Evolutionary conservation across 2,888 invertebrate species (phyloP), one percentile per base, ranked within the genome.

Genomic region (Hyppa rectilinea): DNA sequence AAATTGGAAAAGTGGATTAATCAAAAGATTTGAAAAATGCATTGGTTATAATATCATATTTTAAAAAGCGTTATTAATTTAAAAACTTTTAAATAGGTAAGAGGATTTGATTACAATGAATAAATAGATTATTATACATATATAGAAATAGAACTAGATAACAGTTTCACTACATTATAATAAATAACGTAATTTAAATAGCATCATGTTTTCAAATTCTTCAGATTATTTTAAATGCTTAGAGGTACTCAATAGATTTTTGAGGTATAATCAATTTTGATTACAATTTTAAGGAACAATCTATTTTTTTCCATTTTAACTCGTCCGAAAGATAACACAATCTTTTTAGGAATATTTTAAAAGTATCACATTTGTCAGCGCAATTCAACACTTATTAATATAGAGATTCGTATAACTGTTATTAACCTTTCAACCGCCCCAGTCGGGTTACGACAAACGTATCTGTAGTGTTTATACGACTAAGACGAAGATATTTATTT

Each of bases 121-220:
- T 72, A 62, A 61, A 53, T 53, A 17, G 2, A 36, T 55, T 43
- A 17, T n/a, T n/a, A n/a, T n/a, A n/a, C n/a, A 29, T 38, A 66
- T 9, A 31, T n/a, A 49, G 0, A 29, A 56, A 47, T 74, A 72
- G 6, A 74, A 74, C 43, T 72, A 74, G 55, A 26, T 72, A 72
- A 72, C 71, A 74, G 65, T 56, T 56, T 64, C 10, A 65, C 55
- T 49, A 49, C 12, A 17, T 34, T 36, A 56, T 36, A 55, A n/a
- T 68, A 31, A 67, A 68, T 67, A 45, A 52, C 3, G 10, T 55
- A 29, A 47, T 72, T 72, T 45, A 38, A 38, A 47, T 47, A 55
- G 29, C 40, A 38, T 14, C n/a, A 52, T 29, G 0, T 52, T 40
- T 52, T 23, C 10, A 47, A 43, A 45, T n/a, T 29, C 29, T 45